A percentile compares a stretch with the other conserved stretches of the same genome.
Evolutionary conservation across 2,113 vertebrate species (phyloP).

Genomic region (Excalfactoria chinensis): DNA sequence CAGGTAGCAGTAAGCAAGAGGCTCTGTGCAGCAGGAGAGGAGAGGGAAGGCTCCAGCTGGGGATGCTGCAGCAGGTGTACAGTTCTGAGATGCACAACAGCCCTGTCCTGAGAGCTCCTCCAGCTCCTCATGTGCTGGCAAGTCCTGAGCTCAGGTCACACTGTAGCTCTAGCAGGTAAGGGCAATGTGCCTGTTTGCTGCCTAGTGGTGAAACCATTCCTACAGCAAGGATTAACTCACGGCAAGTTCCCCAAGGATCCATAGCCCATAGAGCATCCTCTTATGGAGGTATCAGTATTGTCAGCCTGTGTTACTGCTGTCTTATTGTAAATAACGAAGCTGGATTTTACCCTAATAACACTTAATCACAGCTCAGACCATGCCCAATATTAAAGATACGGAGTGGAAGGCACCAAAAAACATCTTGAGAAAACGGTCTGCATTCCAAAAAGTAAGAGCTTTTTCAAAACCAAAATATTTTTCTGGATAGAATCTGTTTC

Average conservation of each 20-base stretch:
- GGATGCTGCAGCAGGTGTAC: not conserved
- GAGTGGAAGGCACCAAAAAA: not conserved
- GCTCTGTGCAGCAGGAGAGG: not conserved
- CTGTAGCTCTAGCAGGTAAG: not conserved
- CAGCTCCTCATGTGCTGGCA: not conserved
- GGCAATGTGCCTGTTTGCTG: not conserved
- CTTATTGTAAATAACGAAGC: not conserved
- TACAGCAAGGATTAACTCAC: not conserved
- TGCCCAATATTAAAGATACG: not conserved
- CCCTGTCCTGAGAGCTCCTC: not conserved
- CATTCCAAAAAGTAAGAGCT: not conserved
- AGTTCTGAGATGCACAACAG: not conserved
- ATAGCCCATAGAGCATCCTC: not conserved
- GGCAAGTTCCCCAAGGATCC: not conserved
- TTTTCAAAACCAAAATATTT: slow-evolving; percentile 23
- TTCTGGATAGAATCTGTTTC: slow-evolving; percentile 3
- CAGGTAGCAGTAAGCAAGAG: not conserved
- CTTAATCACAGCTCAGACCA: not conserved
- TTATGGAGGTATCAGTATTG: not conserved
- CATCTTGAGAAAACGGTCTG: not conserved
- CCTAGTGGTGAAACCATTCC: not conserved
- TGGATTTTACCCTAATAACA: not conserved
- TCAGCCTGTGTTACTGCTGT: not conserved
- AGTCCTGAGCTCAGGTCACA: not conserved
- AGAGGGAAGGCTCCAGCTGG: not conserved